Base-by-base conservation (phyloP, 1,140 invertebrate genomes). In the Alviniconcha marisindica region DNA sequence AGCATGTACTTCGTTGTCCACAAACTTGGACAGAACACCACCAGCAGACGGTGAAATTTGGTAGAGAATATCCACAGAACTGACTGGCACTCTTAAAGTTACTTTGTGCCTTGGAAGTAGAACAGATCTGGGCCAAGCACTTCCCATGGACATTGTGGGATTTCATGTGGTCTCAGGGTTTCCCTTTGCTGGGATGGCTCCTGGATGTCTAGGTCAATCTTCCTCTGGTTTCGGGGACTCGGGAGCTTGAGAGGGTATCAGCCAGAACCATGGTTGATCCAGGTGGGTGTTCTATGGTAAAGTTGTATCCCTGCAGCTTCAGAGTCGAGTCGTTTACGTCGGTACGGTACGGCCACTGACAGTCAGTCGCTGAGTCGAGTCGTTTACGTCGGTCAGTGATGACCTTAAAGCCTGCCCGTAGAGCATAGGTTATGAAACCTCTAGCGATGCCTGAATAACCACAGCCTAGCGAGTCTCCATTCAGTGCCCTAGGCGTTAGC, bases 351-450 rank as follows among this genome's bases (percentile, higher is more conserved):
- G 83, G 48, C 73, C 21, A 77, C 66, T 38, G 21, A 76, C 7
- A 79, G 1, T 7, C n/a, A 85, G 51, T 40, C 81, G 84, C 40
- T 79, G 48, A 48, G n/a, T n/a, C n/a, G n/a, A n/a, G n/a, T n/a
- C n/a, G n/a, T n/a, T n/a, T n/a, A n/a, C n/a, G n/a, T n/a, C 83
- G 84, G 40, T 85, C 84, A 48, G 84, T 85, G 21, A 83, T 21
- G 1, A 85, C n/a, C 31, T 56, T 73, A 48, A 83, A 80, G 15
- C 38, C 18, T 28, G 66, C 4, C 81, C 82, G 89, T 88, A 93
- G 5, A 94, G 76, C n/a, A 85, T 93, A 95, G 48, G 94, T n/a
- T 85, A 40, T 94, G 90, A 88, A 95, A 95, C 87, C 92, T 93
- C 80, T 92, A 89, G 5, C n/a, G n/a, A n/a, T n/a, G 95, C 88